These are phyloP conservation scores for Diuraphis noxia DNA, from an alignment of 1,140 invertebrate genomes.

Conservation along the genomic window DNA sequence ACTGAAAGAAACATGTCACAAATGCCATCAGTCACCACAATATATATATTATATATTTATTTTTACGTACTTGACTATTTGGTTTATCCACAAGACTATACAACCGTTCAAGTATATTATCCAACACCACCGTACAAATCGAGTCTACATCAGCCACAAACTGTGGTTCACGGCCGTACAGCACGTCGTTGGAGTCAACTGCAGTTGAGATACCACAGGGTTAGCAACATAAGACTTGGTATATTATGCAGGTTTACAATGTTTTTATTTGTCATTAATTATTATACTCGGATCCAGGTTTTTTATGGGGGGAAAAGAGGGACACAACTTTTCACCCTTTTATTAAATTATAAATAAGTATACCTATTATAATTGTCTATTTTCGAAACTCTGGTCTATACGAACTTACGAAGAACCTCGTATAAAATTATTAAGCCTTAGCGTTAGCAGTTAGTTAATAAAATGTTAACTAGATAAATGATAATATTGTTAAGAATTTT, in stretches of 20 bases:
- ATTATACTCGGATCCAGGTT: not conserved
- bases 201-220: slow-evolving; percentile 63
- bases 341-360: too few species aligned
- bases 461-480: too few species aligned
- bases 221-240: too few species aligned
- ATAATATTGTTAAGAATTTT: too few species aligned
- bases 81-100: slow-evolving; percentile 69
- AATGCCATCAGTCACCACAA: not conserved
- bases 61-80: slow-evolving; percentile 64
- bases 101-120: slow-evolving; percentile 76
- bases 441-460: too few species aligned
- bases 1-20: slow-evolving; percentile 59
- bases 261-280: too few species aligned
- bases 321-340: not conserved
- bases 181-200: slow-evolving; percentile 90
- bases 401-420: too few species aligned
- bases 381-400: too few species aligned
- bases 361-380: too few species aligned
- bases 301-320: not conserved
- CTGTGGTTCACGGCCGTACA: slow-evolving; percentile 89
- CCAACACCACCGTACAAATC: slow-evolving; percentile 75
- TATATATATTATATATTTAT: not conserved
- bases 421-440: too few species aligned
- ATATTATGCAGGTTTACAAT: too few species aligned
- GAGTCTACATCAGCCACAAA: slow-evolving; percentile 81